Evolutionary conservation across 2,888 invertebrate genomes (phyloP).

Genomic region (Endotricha flammealis): DNA sequence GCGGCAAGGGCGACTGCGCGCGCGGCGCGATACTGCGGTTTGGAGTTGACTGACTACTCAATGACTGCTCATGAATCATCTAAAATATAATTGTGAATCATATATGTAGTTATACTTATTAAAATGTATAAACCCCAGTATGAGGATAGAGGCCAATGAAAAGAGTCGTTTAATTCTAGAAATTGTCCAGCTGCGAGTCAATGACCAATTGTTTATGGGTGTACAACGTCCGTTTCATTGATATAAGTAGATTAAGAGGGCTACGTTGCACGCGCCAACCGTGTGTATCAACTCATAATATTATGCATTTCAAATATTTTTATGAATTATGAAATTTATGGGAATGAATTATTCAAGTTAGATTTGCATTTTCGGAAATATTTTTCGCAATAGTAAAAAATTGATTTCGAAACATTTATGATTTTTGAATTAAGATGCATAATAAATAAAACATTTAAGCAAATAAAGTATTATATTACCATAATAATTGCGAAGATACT

Average conservation of each 20-base stretch:
- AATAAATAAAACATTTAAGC: constrained; percentile 1
- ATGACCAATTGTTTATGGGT: constrained; percentile 43
- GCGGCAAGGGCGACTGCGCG: constrained; percentile 43
- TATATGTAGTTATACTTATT: constrained; percentile 41
- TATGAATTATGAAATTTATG: too few species aligned
- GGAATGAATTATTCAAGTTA: too few species aligned
- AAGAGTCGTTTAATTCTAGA: constrained; percentile 49
- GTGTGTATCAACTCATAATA: too few species aligned
- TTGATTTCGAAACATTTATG: too few species aligned
- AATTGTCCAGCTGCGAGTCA: constrained; percentile 38
- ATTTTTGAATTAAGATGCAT: not conserved
- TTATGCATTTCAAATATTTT: too few species aligned
- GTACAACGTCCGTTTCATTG: constrained; percentile 34
- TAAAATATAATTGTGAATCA: constrained; percentile 65
- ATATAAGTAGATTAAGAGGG: constrained; percentile 11
- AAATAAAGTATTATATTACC: not conserved
- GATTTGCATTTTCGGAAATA: too few species aligned
- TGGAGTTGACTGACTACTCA: constrained; percentile 61
- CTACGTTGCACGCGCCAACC: not conserved
- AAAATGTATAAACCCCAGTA: constrained; percentile 32
- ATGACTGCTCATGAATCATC: constrained; percentile 66
- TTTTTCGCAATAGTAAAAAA: too few species aligned
- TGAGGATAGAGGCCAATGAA: constrained; percentile 37
- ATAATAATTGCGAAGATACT: not conserved
- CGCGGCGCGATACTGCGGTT: constrained; percentile 55